Percentiles rank a stretch among this genome's conserved stretches.
Conservation (phyloP, 2,113 vertebrate species). For the Calidris pygmaea region DNA sequence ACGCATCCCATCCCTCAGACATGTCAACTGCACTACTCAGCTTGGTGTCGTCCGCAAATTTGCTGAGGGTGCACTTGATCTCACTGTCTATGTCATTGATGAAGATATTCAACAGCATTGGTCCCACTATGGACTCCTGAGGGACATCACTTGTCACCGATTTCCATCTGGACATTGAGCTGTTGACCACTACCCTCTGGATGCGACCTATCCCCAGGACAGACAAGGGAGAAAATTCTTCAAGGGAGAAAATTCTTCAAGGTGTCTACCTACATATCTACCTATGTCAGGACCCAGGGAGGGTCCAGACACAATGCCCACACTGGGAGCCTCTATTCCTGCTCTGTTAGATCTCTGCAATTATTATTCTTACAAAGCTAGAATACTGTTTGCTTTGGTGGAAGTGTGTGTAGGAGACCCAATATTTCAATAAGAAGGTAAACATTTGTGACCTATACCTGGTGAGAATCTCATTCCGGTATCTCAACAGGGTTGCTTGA, state of each 20-base stretch:
- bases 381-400: not conserved
- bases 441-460: not conserved
- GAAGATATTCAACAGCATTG: not conserved
- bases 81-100: not conserved
- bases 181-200: not conserved
- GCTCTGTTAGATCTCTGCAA: not conserved
- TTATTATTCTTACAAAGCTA: not conserved
- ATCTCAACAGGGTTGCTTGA: not conserved
- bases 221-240: not conserved
- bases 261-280: not conserved
- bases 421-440: not conserved
- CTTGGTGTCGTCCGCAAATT: not conserved
- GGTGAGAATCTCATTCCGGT: not conserved
- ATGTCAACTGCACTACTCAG: not conserved
- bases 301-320: not conserved
- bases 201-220: not conserved
- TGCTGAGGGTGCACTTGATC: not conserved
- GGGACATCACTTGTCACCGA: not conserved
- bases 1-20: not conserved
- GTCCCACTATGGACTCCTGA: not conserved
- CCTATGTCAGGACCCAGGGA: not conserved
- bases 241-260: not conserved
- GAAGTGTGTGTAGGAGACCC: not conserved
- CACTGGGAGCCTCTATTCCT: not conserved
- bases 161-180: not conserved